Conservation (phyloP, 1,140 invertebrate species). For the Tetragonula clypearis region DNA sequence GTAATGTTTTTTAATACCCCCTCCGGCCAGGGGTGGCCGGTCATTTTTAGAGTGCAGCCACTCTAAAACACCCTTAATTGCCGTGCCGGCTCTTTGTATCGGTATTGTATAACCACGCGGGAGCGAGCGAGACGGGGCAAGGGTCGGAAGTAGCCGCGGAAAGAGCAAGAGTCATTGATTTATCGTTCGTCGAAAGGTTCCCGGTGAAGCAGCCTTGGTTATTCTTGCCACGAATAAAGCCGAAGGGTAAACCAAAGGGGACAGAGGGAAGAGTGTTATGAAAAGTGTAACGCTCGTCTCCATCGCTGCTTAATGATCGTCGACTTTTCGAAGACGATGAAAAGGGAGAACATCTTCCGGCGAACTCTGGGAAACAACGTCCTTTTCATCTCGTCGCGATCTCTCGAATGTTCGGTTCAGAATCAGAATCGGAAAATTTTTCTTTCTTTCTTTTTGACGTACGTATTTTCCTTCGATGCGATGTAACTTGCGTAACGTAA, state of each 20-base stretch:
- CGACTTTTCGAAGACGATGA: conserved; percentile 30
- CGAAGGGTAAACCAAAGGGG: conserved; percentile 13
- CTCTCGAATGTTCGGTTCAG: neutral
- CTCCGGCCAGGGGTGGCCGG: conserved; percentile 62
- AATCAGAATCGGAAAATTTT: neutral
- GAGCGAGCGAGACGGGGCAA: conserved; percentile 43
- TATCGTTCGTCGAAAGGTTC: conserved; percentile 67
- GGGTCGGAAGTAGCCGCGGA: conserved; percentile 38
- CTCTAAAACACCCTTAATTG: conserved; percentile 83
- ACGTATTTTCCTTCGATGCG: neutral
- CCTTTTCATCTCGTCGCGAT: conserved; percentile 6
- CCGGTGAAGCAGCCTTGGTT: conserved; percentile 47
- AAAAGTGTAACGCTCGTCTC: conserved; percentile 63
- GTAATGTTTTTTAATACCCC: conserved; percentile 82
- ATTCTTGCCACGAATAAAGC: conserved; percentile 48
- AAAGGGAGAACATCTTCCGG: neutral
- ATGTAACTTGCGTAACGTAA: neutral
- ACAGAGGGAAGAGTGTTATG: conserved; percentile 22
- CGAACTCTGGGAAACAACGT: conserved; percentile 22
- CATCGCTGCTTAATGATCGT: conserved; percentile 61
- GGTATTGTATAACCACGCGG: conserved; percentile 47
- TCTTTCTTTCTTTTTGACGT: neutral
- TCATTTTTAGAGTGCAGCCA: conserved; percentile 77
- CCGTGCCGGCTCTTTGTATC: conserved; percentile 74
- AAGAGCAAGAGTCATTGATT: conserved; percentile 73